phyloP scores from a whole-genome alignment of 2,113 vertebrate genomes.

The Ardeotis arabs region DNA sequence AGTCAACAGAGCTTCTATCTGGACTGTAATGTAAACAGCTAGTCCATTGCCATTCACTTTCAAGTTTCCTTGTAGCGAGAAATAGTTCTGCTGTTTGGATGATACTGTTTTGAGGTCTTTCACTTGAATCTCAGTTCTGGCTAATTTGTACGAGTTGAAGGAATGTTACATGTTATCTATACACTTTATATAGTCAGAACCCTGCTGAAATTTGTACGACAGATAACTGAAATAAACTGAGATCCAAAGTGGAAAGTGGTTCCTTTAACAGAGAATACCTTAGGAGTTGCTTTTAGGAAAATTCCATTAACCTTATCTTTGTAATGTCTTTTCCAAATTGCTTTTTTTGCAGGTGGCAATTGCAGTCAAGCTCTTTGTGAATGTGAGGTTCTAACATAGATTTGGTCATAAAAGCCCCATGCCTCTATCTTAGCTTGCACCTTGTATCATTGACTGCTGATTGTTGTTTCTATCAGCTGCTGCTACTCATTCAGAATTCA shows the following conservation, averaged over 20 bases:
- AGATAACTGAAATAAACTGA: conserved; percentile 26
- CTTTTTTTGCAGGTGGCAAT: conserved; percentile 31
- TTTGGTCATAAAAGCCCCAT: not conserved
- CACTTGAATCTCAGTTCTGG: not conserved
- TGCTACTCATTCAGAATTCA: not conserved
- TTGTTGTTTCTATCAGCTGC: not conserved
- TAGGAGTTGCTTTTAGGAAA: conserved; percentile 32
- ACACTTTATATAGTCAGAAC: not conserved
- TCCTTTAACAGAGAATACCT: not conserved
- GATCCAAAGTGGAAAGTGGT: not conserved
- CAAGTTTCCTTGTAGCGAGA: not conserved
- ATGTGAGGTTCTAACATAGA: not conserved
- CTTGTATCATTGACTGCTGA: not conserved
- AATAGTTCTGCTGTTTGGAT: not conserved
- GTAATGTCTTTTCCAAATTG: conserved; percentile 37
- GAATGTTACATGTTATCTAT: conserved; percentile 13
- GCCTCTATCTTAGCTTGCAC: not conserved
- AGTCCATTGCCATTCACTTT: not conserved
- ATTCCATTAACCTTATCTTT: conserved; percentile 55
- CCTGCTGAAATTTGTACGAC: not conserved
- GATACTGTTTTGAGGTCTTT: not conserved
- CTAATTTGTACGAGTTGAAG: conserved; percentile 4
- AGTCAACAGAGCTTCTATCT: not conserved
- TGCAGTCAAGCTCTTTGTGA: conserved; percentile 13
- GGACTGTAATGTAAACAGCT: not conserved